Conservation (phyloP, 2,797 vertebrate genomes). For the Malacoraja senta region DNA sequence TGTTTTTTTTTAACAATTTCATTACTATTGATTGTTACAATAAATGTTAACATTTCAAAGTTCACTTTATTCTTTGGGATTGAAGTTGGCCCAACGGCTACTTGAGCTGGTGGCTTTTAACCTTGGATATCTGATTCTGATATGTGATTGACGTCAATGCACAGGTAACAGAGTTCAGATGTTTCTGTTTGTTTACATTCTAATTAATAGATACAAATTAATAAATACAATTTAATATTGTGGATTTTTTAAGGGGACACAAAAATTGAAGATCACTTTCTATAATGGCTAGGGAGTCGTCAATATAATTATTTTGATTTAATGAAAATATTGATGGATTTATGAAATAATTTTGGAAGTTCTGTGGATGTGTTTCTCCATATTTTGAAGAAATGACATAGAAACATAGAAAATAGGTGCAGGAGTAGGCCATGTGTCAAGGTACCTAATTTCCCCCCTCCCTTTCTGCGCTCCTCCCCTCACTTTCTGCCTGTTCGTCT, state of each 20-base stretch:
- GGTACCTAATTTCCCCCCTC: too few relatives aligned
- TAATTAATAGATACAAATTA: not conserved
- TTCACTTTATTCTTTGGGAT: conserved; percentile 13
- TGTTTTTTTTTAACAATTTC: not conserved
- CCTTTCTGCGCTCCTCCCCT: too few relatives aligned
- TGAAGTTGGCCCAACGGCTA: conserved; percentile 1
- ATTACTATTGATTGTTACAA: conserved; percentile 18
- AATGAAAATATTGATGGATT: not conserved
- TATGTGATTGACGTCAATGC: conserved; percentile 28
- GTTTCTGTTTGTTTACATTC: conserved; percentile 23
- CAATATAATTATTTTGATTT: not conserved
- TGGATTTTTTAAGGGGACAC: not conserved
- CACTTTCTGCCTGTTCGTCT: not conserved
- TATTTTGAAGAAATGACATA: too few relatives aligned
- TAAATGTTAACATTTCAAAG: conserved; percentile 14
- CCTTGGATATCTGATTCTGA: conserved; percentile 36
- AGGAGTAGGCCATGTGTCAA: too few relatives aligned
- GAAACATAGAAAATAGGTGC: too few relatives aligned
- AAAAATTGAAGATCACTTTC: not conserved
- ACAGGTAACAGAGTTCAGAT: conserved; percentile 21
- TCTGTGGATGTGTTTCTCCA: too few relatives aligned
- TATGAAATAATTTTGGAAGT: not conserved
- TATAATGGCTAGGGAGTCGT: not conserved
- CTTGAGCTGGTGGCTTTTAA: conserved; percentile 24
- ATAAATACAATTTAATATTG: conserved; percentile 12